Base-by-base conservation (phyloP, 1,140 invertebrate genomes). In the Cecropterus lyciades region DNA sequence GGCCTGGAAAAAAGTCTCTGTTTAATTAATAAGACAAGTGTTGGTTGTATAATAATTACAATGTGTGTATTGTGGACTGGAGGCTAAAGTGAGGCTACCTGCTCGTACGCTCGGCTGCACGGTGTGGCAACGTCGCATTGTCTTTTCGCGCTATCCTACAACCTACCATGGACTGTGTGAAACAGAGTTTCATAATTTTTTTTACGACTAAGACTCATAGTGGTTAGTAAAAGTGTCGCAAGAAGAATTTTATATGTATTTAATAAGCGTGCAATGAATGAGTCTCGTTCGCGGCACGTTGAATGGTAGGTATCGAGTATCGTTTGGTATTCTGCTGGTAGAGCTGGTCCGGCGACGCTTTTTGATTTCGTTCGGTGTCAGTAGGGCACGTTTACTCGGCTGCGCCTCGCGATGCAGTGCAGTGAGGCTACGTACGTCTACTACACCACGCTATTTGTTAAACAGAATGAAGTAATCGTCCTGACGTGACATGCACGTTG, bases 51-150 rank as follows among this genome's bases (percentile, higher is more conserved):
- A 85, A 87, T 86, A 87, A 84, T 80, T 79, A 84, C 82, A 80
- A 77, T 82, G 80, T 88, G 76, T 85, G 82, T 80, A 89, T 80
- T 87, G 82, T 84, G 60, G 78, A 86, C 7, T 33, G 37, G 37
- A 40, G 76, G 71, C 81, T 87, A 87, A 27, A 48, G 45, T 33
- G 77, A 85, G 78, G 74, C 83, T 89, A 88, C 87, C 84, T 88
- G 87, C 82, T 85, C 73, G 86, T 80, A 82, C 78, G 84, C 80
- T 87, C 80, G 75, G 80, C 72, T 77, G 88, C 84, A 88, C 88
- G 80, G 83, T 82, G 83, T 77, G 89, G 89, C 89, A 91, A 91
- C 89, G 85, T 73, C 87, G 89, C 88, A 80, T 76, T 87, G 72
- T 81, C 81, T 85, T 87, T 88, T 87, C 81, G 82, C 79, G 81